phyloP scores from a whole-genome alignment of 2,888 invertebrate genomes.

The Catonia carolina region DNA sequence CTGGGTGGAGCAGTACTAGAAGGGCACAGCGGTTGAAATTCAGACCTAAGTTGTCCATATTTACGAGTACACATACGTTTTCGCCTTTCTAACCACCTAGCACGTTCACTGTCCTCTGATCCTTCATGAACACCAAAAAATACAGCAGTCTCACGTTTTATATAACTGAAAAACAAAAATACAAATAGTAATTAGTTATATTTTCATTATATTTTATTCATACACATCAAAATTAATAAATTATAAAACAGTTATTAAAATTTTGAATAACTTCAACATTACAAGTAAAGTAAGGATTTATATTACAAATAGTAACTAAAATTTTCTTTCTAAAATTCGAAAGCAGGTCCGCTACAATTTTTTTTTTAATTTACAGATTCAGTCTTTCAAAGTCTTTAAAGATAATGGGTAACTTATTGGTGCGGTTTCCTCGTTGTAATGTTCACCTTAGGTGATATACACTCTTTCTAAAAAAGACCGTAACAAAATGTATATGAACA shows the following conservation, averaged over 20 bases:
- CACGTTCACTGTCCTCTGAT: constrained; percentile 63
- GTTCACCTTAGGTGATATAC: too few species aligned
- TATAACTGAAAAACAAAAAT: constrained; percentile 48
- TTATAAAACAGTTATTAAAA: not conserved
- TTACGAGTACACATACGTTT: constrained; percentile 69
- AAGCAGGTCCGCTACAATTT: too few species aligned
- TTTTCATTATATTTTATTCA: too few species aligned
- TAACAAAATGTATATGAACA: too few species aligned
- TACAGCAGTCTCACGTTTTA: constrained; percentile 71
- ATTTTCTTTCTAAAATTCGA: too few species aligned
- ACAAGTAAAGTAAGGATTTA: too few species aligned
- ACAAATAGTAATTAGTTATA: not conserved
- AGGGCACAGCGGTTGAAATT: constrained; percentile 40
- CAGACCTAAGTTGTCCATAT: constrained; percentile 48
- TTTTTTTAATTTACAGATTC: too few species aligned
- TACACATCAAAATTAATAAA: not conserved
- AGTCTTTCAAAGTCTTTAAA: too few species aligned
- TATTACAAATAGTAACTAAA: too few species aligned
- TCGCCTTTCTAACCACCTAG: constrained; percentile 73
- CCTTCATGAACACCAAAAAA: constrained; percentile 81
- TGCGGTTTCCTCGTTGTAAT: too few species aligned
- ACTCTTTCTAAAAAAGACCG: too few species aligned
- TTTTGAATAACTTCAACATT: not conserved
- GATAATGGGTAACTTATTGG: too few species aligned
- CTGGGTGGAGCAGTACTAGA: not conserved